Evolutionary conservation across 2,113 vertebrate genomes (phyloP), one percentile per base, ranked within the genome.

Genomic region (Prinia subflava): DNA sequence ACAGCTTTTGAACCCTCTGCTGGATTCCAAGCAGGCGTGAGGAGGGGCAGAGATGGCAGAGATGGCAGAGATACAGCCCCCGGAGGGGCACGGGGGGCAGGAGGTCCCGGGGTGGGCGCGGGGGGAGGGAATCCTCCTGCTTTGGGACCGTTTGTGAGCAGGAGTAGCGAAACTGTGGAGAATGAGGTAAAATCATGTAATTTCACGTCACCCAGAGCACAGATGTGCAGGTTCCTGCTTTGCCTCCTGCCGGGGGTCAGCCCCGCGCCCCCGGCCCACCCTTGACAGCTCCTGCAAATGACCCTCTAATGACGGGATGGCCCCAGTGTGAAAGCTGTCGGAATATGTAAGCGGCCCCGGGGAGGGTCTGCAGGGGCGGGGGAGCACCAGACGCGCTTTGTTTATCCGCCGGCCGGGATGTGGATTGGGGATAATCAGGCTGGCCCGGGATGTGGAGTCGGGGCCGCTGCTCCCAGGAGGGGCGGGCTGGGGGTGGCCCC

Each of bases 331-430:
- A 96, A 95, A 35, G 85, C 92, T 37, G 73, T 1, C 6, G 92
- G 92, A 22, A 90, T 50, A 28, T 89, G 92, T 10, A 4, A 90
- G 91, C 79, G 30, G 79, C 69, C 92, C 80, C 8, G 57, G 42
- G 91, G 68, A 78, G 86, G 92, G 21, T 21, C 81, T 50, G 77
- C 65, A 9, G 53, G 8, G 57, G 14, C 28, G 41, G 77, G 93
- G 80, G 93, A 90, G 14, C 78, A 21, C 86, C 97, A 97, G 97
- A 97, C 97, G 5, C n/a, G 42, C 75, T 95, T 96, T 97, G 97
- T 97, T 97, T 97, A 94, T 73, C 94, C 63, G 83, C 59, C 39
- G 64, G 8, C 78, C 2, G 63, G 50, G 96, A 97, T 97, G 97
- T 97, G 96, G 97, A 97, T 97, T 97, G 92, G 31, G 67, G 71